Percentiles rank a stretch among this genome's conserved stretches.
Conservation (phyloP, 2,888 invertebrate species). For the Congeria kusceri region DNA sequence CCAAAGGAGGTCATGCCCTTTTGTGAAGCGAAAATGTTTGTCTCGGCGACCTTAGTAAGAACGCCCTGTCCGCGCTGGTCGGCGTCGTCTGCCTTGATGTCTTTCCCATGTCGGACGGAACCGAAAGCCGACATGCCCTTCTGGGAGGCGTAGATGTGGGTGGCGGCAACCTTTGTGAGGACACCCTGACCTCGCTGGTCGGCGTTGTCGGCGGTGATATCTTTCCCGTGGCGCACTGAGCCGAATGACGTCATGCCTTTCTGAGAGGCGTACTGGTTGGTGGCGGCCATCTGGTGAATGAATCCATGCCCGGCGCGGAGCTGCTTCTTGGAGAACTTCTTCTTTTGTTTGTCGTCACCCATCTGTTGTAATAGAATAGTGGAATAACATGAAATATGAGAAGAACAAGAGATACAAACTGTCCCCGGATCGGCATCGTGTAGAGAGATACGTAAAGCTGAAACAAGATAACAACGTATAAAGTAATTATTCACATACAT, state of each 20-base stretch:
- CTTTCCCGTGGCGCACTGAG: constrained; percentile 70
- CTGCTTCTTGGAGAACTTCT: constrained; percentile 82
- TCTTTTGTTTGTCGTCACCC: constrained; percentile 64
- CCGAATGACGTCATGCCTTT: constrained; percentile 77
- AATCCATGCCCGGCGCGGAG: constrained; percentile 79
- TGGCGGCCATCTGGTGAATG: constrained; percentile 79
- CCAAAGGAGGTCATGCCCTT: constrained; percentile 63
- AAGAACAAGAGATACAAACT: not conserved
- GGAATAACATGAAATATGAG: not conserved
- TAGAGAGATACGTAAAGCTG: too few relatives aligned
- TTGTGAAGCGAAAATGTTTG: constrained; percentile 61
- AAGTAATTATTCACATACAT: too few relatives aligned
- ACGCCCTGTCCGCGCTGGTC: constrained; percentile 47
- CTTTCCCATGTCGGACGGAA: constrained; percentile 55
- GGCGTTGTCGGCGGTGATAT: constrained; percentile 63
- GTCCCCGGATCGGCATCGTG: not conserved
- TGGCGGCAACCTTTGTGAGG: constrained; percentile 61
- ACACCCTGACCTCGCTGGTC: constrained; percentile 62
- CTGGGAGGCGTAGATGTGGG: constrained; percentile 61
- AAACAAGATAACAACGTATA: too few relatives aligned
- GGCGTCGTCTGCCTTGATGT: constrained; percentile 55
- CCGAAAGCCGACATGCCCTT: constrained; percentile 67
- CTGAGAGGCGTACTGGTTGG: constrained; percentile 79
- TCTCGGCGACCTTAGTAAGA: constrained; percentile 47
- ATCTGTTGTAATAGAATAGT: constrained; percentile 46